These are phyloP conservation scores for Panthera uncia DNA, from an alignment of 2,113 vertebrate genomes.

Conservation along the genomic window DNA sequence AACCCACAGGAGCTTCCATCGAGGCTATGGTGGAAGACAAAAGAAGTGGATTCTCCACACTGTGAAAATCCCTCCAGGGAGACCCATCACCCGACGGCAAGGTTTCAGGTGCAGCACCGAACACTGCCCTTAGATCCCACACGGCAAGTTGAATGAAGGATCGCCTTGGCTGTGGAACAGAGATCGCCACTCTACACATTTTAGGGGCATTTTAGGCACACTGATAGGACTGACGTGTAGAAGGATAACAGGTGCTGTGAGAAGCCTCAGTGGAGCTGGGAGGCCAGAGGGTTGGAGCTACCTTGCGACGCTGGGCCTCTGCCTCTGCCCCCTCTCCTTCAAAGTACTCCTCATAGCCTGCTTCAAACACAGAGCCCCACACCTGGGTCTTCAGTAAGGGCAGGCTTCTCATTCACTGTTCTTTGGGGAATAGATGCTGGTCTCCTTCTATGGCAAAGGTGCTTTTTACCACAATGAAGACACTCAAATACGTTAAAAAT, in stretches of 20 bases:
- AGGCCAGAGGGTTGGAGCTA: background rate
- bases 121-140: background rate
- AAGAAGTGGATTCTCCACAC: background rate
- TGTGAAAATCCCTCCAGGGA: background rate
- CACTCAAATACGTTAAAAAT: conserved; percentile 21
- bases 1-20: background rate
- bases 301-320: rapidly evolving
- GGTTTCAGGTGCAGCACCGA: background rate
- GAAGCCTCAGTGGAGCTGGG: background rate
- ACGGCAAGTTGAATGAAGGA: background rate
- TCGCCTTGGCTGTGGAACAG: background rate
- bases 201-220: background rate
- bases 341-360: background rate
- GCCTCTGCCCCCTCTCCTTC: background rate
- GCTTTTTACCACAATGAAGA: background rate
- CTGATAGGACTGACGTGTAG: background rate
- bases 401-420: background rate
- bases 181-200: background rate
- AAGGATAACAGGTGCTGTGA: background rate
- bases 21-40: background rate
- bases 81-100: background rate
- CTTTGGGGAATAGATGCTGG: background rate
- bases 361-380: background rate
- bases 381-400: background rate
- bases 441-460: background rate